Base-by-base conservation (phyloP, 2,888 invertebrate genomes). In the Escarpia spicata region DNA sequence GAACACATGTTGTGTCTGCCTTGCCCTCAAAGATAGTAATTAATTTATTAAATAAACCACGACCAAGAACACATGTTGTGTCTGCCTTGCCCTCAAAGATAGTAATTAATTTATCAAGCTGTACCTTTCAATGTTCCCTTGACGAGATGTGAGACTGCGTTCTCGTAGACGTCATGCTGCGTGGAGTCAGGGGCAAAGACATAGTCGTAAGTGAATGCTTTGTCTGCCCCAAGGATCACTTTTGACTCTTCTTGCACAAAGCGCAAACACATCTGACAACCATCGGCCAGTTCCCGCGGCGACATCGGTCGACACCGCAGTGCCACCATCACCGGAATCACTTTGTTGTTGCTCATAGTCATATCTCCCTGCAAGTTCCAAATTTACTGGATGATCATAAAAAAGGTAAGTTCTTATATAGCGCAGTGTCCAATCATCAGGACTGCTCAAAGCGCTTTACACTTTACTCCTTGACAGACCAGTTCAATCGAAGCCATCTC, bases 191-290 rank as follows among this genome's bases (percentile, higher is more conserved):
- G 97, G 44, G 97, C 97, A 95, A 98, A 98, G 0, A 98, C 98
- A 97, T 98, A 97, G 96, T 99, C 98, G 95, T 97, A 99, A 0
- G 98, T 98, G 94, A 98, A 99, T 0, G 97, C 97, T 94, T 98
- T 97, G 92, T 98, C 98, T 0, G 97, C 96, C 15, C 97, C 97
- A 92, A 97, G 97, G 1, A 98, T 97, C 92, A 97, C 97, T 93
- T 96, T 96, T 26, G 92, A 92, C 37, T 93, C 93, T 0, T 97
- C 97, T 0, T 97, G 95, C 2, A 98, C 97, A 1, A 98, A 97
- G 43, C 98, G 97, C 12, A 99, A 97, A 93, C 98, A 98, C 0
- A 92, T 93, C 93, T 95, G 95, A 95, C 98, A 98, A 0, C 98
- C 98, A 95, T 98, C 97, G 0, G 97, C 97, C 0, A 97, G 96